Evolutionary conservation across 2,113 vertebrate genomes (phyloP).

Genomic region (Ceuthmochares aereus): DNA sequence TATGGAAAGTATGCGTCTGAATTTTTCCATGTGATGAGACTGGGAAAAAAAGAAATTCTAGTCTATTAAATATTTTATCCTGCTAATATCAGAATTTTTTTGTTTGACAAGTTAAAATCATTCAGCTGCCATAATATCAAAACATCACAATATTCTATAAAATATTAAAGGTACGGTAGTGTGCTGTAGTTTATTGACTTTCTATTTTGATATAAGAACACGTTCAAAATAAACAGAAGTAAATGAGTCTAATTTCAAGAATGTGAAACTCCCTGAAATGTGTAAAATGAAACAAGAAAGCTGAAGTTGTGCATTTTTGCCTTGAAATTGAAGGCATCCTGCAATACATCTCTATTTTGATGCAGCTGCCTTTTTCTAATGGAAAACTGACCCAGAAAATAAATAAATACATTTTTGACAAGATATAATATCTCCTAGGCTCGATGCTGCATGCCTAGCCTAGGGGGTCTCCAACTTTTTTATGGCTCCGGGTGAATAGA

Average conservation of each 20-base stretch:
- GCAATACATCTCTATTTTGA: not conserved
- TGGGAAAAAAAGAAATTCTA: not conserved
- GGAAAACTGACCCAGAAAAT: not conserved
- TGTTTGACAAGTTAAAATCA: not conserved
- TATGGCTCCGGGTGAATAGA: slow-evolving; percentile 14
- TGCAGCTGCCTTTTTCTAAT: not conserved
- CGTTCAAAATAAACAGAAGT: not conserved
- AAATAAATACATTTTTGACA: not conserved
- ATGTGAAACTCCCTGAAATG: not conserved
- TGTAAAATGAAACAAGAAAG: not conserved
- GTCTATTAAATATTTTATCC: not conserved
- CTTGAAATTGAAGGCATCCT: not conserved
- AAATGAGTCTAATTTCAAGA: not conserved
- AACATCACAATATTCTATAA: not conserved
- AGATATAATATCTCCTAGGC: not conserved
- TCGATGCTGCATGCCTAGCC: not conserved
- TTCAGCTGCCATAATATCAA: not conserved
- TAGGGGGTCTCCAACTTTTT: slow-evolving; percentile 43
- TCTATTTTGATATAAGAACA: not conserved
- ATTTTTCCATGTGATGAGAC: not conserved
- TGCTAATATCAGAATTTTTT: not conserved
- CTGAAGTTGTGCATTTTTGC: not conserved
- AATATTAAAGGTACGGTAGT: not conserved
- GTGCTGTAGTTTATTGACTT: not conserved
- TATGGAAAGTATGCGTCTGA: not conserved